Percentiles rank a stretch among this genome's conserved stretches.
phyloP scores from a whole-genome alignment of 2,113 vertebrate species.

The Odontesthes bonariensis region DNA sequence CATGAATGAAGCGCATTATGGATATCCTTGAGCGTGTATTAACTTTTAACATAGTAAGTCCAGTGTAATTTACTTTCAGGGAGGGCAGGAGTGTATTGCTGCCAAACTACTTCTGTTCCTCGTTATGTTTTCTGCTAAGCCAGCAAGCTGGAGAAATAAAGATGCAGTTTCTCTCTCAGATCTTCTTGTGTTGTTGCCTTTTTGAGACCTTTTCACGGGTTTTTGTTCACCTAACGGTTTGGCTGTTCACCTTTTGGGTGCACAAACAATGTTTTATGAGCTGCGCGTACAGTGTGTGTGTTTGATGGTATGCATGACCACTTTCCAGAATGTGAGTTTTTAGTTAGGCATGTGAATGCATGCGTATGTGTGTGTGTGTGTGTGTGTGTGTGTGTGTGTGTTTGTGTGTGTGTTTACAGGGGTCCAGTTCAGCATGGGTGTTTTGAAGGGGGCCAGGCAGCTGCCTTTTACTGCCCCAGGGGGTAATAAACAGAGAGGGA shows the following conservation, averaged over 20 bases:
- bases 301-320: conserved; percentile 70
- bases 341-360: conserved; percentile 63
- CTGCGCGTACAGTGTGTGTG: conserved; percentile 63
- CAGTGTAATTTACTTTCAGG: background rate
- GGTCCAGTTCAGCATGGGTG: conserved; percentile 46
- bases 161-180: background rate
- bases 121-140: conserved; percentile 10
- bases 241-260: conserved; percentile 39
- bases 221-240: conserved; percentile 23
- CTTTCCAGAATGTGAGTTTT: conserved; percentile 74
- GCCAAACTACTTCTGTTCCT: conserved; percentile 25
- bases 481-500: conserved; percentile 83
- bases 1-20: conserved; percentile 23
- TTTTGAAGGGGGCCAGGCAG: conserved; percentile 79
- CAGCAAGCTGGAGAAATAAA: conserved; percentile 6
- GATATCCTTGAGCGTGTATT: background rate
- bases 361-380: conserved; percentile 45
- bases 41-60: background rate
- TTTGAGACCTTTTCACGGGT: conserved; percentile 7
- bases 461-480: conserved; percentile 86
- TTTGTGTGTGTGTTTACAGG: conserved; percentile 57
- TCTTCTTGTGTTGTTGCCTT: background rate
- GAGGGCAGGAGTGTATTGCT: background rate
- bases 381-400: conserved; percentile 54
- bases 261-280: conserved; percentile 61